A percentile compares a stretch with the other conserved stretches of the same genome.
Evolutionary conservation across 2,113 vertebrate genomes (phyloP).

Genomic region (Callipepla squamata): DNA sequence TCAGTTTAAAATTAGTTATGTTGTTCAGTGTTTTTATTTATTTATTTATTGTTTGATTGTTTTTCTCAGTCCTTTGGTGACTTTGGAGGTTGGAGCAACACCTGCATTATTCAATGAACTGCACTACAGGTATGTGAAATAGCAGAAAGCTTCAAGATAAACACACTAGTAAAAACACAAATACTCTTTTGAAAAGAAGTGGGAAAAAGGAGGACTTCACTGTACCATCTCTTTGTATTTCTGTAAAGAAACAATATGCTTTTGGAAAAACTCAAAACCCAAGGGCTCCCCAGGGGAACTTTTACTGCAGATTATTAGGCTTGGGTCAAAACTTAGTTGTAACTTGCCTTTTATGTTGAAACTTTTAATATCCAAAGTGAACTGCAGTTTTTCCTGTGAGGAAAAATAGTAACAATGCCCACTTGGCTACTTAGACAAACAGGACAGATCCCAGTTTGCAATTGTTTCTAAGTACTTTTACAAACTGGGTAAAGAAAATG

Average conservation of each 20-base stretch:
- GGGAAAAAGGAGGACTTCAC: not conserved
- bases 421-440: not conserved
- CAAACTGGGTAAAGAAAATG: not conserved
- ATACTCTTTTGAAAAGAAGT: not conserved
- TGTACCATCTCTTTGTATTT: not conserved
- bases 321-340: not conserved
- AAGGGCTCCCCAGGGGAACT: not conserved
- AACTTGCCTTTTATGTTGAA: not conserved
- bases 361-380: not conserved
- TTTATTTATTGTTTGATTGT: not conserved
- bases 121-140: not conserved
- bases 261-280: not conserved
- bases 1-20: slow-evolving; percentile 6
- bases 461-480: not conserved
- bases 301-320: not conserved
- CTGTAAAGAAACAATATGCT: not conserved
- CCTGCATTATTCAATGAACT: not conserved
- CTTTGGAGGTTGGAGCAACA: not conserved
- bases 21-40: not conserved
- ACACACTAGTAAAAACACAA: not conserved
- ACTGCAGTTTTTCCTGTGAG: not conserved
- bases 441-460: not conserved
- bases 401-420: not conserved
- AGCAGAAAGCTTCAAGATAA: not conserved
- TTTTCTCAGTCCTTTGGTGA: not conserved